phyloP scores from a whole-genome alignment of 1,140 invertebrate genomes.

The Cotesia chilonis region DNA sequence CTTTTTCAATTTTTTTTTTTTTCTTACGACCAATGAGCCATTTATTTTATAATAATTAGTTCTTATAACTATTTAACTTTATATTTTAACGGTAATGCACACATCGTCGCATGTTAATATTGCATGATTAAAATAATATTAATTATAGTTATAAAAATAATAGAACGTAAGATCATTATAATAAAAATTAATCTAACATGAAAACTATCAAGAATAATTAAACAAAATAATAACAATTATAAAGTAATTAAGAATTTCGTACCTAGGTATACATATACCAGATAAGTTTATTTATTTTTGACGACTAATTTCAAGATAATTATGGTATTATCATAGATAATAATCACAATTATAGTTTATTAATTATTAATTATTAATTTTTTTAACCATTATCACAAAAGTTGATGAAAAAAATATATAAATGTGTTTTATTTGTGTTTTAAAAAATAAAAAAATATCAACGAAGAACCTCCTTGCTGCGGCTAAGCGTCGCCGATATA shows the following conservation, averaged over 20 bases:
- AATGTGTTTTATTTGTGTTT: constrained; percentile 15
- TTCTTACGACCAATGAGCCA: constrained; percentile 4
- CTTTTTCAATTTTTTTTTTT: constrained; percentile 15
- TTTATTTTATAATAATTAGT: constrained; percentile 11
- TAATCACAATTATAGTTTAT: neutral
- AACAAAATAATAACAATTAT: neutral
- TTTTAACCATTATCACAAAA: constrained; percentile 4
- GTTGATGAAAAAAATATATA: constrained; percentile 1
- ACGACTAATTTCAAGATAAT: neutral
- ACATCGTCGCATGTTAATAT: neutral
- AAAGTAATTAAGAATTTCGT: constrained; percentile 28
- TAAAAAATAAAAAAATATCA: constrained; percentile 18
- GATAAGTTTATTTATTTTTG: constrained; percentile 36
- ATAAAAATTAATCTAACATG: too few relatives aligned
- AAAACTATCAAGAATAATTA: neutral
- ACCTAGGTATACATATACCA: constrained; percentile 24
- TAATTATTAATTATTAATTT: constrained; percentile 22
- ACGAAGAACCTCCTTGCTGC: constrained; percentile 18
- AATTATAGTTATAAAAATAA: neutral
- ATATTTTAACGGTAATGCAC: neutral
- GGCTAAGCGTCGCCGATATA: constrained; percentile 16
- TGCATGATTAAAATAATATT: constrained; percentile 1
- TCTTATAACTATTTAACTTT: neutral
- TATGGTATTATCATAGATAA: neutral
- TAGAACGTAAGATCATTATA: too few relatives aligned